Conservation (phyloP, 2,797 vertebrate species). For the Anas bernieri region DNA sequence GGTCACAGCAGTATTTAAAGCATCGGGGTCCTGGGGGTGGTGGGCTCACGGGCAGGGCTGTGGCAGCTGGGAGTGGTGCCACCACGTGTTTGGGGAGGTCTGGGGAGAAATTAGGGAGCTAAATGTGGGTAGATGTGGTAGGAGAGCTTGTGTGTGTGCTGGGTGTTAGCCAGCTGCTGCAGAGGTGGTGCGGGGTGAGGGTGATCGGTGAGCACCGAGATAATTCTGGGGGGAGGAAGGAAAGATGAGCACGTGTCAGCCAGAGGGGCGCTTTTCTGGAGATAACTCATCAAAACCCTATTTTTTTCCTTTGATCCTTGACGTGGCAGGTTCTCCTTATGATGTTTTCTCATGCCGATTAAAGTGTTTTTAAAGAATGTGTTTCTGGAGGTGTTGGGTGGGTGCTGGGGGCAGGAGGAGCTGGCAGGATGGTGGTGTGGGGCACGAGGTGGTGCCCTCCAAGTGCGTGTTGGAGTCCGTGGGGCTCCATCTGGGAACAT, state of each 20-base stretch:
- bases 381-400: neutral
- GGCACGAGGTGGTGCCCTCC: neutral
- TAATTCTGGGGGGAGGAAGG: neutral
- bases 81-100: neutral
- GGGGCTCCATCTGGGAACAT: slow-evolving; percentile 46
- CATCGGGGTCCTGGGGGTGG: neutral
- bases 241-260: neutral
- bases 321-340: fast-evolving
- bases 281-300: neutral
- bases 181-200: neutral
- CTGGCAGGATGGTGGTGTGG: neutral
- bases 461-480: neutral
- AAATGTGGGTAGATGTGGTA: fast-evolving
- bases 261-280: neutral
- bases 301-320: neutral
- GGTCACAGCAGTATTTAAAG: slow-evolving; percentile 73
- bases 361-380: neutral
- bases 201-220: neutral
- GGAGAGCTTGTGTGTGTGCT: neutral
- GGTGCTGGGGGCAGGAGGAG: neutral
- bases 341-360: neutral
- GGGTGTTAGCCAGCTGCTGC: neutral
- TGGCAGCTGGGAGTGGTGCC: neutral
- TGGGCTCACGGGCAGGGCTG: slow-evolving; percentile 13
- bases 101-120: neutral